A percentile compares a stretch with the other conserved stretches of the same genome.
Conservation (phyloP, 1,140 invertebrate genomes). For the Leucophenga varia region DNA sequence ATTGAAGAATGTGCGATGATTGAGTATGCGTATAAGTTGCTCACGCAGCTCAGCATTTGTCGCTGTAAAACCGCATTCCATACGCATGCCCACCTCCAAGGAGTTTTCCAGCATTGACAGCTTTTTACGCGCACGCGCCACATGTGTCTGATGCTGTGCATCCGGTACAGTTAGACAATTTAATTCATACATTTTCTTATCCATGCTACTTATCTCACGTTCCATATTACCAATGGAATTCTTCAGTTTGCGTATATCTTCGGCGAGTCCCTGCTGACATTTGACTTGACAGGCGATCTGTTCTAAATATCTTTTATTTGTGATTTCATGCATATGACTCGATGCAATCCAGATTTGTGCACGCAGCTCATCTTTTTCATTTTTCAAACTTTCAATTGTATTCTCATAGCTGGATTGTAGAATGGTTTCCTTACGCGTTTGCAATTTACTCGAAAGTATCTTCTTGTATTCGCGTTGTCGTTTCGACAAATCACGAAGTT, state of each 20-base stretch:
- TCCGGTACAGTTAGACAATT: slow-evolving; percentile 20
- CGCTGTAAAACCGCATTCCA: slow-evolving; percentile 17
- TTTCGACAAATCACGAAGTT: slow-evolving; percentile 14
- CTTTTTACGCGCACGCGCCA: slow-evolving; percentile 9
- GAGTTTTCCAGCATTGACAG: slow-evolving; percentile 18
- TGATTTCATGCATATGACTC: slow-evolving; percentile 7
- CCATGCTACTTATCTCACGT: slow-evolving; percentile 15
- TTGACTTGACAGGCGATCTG: slow-evolving; percentile 18
- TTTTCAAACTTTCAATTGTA: slow-evolving; percentile 13
- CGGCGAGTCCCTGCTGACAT: slow-evolving; percentile 15
- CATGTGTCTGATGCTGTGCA: slow-evolving; percentile 14
- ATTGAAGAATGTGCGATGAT: slow-evolving; percentile 21
- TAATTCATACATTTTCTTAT: slow-evolving; percentile 19
- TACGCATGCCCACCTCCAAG: slow-evolving; percentile 16
- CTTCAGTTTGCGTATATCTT: slow-evolving; percentile 15
- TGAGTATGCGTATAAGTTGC: slow-evolving; percentile 17
- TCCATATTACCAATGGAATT: slow-evolving; percentile 15
- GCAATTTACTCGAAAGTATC: slow-evolving; percentile 11
- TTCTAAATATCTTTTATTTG: slow-evolving; percentile 6
- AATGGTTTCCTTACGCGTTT: slow-evolving; percentile 16
- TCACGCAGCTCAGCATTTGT: slow-evolving; percentile 12
- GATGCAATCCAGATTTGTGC: slow-evolving; percentile 21
- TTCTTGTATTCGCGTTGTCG: slow-evolving; percentile 23
- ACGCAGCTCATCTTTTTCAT: slow-evolving; percentile 18
- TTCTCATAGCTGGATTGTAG: slow-evolving; percentile 13